Percentiles rank a stretch among this genome's conserved stretches.
phyloP scores from a whole-genome alignment of 2,113 vertebrate genomes.

The Crocuta crocuta region DNA sequence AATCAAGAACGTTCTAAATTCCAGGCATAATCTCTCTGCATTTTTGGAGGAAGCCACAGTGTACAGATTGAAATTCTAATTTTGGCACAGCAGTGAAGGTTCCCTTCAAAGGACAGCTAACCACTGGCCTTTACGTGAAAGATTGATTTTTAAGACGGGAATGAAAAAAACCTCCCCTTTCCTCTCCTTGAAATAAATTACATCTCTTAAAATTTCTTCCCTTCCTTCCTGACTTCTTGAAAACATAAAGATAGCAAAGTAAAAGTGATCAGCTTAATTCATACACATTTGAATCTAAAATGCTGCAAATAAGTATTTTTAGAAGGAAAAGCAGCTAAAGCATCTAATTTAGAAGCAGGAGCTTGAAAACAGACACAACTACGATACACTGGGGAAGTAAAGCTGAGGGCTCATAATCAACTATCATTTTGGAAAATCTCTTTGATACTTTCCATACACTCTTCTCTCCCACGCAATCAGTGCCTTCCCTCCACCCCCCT shows the following conservation, averaged over 20 bases:
- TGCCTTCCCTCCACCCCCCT: neutral
- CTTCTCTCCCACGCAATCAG: neutral
- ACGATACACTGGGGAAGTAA: neutral
- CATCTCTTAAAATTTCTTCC: constrained; percentile 32
- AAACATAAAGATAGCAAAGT: constrained; percentile 63
- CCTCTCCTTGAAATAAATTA: constrained; percentile 45
- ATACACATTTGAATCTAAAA: constrained; percentile 44
- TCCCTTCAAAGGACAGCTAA: neutral
- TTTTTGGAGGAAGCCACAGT: neutral
- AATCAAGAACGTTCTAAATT: constrained; percentile 30
- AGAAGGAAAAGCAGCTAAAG: constrained; percentile 15
- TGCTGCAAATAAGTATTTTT: constrained; percentile 56
- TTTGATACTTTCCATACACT: neutral
- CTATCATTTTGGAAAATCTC: neutral
- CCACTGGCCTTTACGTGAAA: neutral
- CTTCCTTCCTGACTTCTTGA: constrained; percentile 53
- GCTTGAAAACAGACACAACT: constrained; percentile 54
- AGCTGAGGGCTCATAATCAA: neutral
- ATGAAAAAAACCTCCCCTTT: constrained; percentile 59
- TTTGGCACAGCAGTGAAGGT: neutral
- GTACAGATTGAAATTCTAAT: neutral
- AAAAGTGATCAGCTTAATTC: constrained; percentile 54
- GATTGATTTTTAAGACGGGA: constrained; percentile 43
- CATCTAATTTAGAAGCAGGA: constrained; percentile 32
- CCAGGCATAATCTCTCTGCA: neutral